These are phyloP conservation scores for Vespertilio murinus DNA, from an alignment of 2,797 vertebrate genomes.

Conservation along the genomic window DNA sequence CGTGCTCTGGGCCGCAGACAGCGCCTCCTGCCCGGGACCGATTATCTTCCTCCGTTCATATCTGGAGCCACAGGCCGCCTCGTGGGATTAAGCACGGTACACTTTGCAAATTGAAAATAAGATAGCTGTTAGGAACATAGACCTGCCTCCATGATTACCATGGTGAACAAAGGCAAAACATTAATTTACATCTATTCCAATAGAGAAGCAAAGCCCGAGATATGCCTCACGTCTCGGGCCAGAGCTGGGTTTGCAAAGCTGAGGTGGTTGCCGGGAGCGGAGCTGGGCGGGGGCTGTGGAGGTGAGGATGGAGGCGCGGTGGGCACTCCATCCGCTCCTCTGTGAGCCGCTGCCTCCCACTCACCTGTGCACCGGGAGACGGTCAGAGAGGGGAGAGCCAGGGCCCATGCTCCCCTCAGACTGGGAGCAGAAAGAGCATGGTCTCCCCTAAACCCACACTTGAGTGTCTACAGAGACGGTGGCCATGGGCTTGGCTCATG, in stretches of 20 bases:
- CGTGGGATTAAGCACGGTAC: conserved; percentile 89
- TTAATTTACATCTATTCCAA: conserved; percentile 88
- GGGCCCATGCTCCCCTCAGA: fast-evolving
- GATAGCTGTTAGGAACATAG: conserved; percentile 89
- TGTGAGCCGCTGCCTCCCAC: fast-evolving
- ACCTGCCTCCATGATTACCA: conserved; percentile 86
- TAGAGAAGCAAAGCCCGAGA: conserved; percentile 76
- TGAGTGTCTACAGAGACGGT: background rate
- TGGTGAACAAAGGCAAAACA: conserved; percentile 87
- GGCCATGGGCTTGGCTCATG: background rate
- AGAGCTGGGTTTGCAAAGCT: conserved; percentile 78
- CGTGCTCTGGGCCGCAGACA: conserved; percentile 82
- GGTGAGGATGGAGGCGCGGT: conserved; percentile 51
- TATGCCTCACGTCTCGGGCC: conserved; percentile 63
- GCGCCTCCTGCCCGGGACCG: conserved; percentile 83
- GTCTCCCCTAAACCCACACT: background rate
- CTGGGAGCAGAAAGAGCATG: background rate
- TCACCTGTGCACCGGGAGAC: background rate
- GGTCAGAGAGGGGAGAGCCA: background rate
- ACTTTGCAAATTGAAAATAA: conserved; percentile 92
- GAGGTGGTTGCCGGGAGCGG: conserved; percentile 50
- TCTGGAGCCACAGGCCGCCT: conserved; percentile 86
- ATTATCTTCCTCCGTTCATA: conserved; percentile 93
- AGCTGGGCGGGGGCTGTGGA: background rate
- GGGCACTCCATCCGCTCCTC: fast-evolving